A percentile compares a stretch with the other conserved stretches of the same genome.
Evolutionary conservation across 2,797 vertebrate species (phyloP).

Genomic region (Sebastes vulpes): DNA sequence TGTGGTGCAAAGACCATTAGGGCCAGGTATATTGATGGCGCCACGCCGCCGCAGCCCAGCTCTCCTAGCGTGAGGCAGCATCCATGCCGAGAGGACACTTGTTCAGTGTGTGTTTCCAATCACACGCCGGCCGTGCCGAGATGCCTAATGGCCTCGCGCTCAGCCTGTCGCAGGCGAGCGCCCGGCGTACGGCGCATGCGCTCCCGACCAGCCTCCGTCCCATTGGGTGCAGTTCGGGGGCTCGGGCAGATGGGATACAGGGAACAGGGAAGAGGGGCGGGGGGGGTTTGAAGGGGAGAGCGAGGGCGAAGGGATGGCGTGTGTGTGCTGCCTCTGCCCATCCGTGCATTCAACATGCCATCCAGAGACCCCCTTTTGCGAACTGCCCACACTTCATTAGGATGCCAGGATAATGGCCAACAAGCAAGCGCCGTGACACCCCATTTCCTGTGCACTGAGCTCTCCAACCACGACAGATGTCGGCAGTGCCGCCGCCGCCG

Average conservation of each 20-base stretch:
- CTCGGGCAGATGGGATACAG: constrained; percentile 95
- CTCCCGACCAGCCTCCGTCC: constrained; percentile 87
- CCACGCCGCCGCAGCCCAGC: constrained; percentile 11
- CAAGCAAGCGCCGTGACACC: constrained; percentile 97
- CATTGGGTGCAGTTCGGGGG: constrained; percentile 92
- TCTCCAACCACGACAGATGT: constrained; percentile 99
- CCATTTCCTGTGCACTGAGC: constrained; percentile 98
- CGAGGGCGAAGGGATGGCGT: constrained; percentile 27
- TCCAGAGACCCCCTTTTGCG: constrained; percentile 87
- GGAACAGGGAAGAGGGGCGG: constrained; percentile 86
- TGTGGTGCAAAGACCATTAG: constrained; percentile 65
- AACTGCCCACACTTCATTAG: constrained; percentile 99
- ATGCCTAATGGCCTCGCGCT: constrained; percentile 66
- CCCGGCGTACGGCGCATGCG: constrained; percentile 84
- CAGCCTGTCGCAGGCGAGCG: constrained; percentile 45
- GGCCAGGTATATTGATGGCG: constrained; percentile 75
- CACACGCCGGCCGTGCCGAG: constrained; percentile 55
- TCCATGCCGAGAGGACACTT: constrained; percentile 71
- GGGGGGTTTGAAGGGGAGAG: constrained; percentile 59
- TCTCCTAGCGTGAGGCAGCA: constrained; percentile 54
- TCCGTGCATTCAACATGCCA: constrained; percentile 94
- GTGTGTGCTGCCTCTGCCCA: constrained; percentile 91
- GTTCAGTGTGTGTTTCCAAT: constrained; percentile 75
- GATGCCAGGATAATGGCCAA: constrained; percentile 98
- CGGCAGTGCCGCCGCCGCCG: constrained; percentile 91